These are phyloP conservation scores for Forbesichthys agassizii DNA, from an alignment of 2,113 vertebrate species.

Conservation along the genomic window DNA sequence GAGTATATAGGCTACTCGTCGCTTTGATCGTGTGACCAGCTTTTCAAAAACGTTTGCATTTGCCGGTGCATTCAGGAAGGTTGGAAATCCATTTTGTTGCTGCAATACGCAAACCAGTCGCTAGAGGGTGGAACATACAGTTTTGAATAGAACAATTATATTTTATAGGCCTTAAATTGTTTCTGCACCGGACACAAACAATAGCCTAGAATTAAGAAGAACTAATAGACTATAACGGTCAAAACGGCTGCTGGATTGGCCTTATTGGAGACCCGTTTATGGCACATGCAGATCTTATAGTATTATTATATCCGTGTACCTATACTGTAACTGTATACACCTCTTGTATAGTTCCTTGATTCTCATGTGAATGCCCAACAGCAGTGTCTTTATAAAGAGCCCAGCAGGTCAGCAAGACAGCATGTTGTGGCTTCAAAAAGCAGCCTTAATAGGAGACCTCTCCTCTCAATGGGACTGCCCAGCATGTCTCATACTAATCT, in stretches of 20 bases:
- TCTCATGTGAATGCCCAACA: background rate
- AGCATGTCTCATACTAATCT: slow-evolving; percentile 61
- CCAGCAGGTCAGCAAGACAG: slow-evolving; percentile 12
- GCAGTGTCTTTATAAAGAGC: slow-evolving; percentile 2
- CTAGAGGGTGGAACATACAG: slow-evolving; percentile 49
- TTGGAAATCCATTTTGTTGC: background rate
- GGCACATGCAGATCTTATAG: background rate
- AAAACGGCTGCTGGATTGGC: too few species aligned
- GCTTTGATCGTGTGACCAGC: background rate
- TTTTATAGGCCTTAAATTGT: too few species aligned
- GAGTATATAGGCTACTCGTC: background rate
- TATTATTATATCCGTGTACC: background rate
- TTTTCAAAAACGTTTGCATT: background rate
- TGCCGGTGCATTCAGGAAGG: background rate
- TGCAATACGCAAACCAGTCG: background rate
- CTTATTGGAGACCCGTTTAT: too few species aligned
- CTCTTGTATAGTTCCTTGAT: background rate
- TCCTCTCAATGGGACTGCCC: slow-evolving; percentile 43
- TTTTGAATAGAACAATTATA: background rate
- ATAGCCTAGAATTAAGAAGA: too few species aligned
- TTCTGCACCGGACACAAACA: too few species aligned
- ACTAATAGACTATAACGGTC: too few species aligned
- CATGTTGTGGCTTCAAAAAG: slow-evolving; percentile 22
- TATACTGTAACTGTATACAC: background rate
- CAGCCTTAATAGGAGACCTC: slow-evolving; percentile 34